A percentile compares a stretch with the other conserved stretches of the same genome.
These are phyloP conservation scores for Hermaeophaga mercurialis DNA, from an alignment of 2,888 invertebrate genomes.

Conservation along the genomic window DNA sequence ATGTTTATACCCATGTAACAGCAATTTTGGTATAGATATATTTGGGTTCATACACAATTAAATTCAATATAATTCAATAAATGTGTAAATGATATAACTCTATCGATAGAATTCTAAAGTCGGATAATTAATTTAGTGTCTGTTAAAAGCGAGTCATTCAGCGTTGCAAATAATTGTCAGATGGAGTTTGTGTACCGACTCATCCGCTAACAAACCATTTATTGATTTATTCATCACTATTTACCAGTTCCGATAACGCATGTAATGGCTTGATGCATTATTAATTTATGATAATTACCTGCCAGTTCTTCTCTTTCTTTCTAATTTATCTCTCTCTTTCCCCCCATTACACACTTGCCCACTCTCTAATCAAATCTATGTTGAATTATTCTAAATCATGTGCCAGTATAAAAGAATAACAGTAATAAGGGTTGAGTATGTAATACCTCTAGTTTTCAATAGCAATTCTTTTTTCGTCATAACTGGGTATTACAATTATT, in stretches of 20 bases:
- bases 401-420: too few species aligned
- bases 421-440: too few species aligned
- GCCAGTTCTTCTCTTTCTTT: background rate
- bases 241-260: constrained; percentile 20
- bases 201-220: constrained; percentile 11
- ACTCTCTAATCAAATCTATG: too few species aligned
- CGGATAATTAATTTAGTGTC: background rate
- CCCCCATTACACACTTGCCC: too few species aligned
- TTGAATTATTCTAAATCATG: too few species aligned
- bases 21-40: too few species aligned
- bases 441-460: too few species aligned
- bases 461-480: too few species aligned
- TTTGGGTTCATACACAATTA: background rate
- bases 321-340: too few species aligned
- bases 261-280: constrained; percentile 27
- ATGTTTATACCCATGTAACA: too few species aligned
- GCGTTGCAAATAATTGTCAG: constrained; percentile 1
- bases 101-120: background rate
- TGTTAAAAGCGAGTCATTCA: background rate
- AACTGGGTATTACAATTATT: too few species aligned
- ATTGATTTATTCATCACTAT: constrained; percentile 23
- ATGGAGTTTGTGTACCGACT: constrained; percentile 4
- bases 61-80: background rate
- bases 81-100: background rate
- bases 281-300: constrained; percentile 29